Base-by-base conservation (phyloP, 2,888 invertebrate species). In the Lasioglossum marginatum region DNA sequence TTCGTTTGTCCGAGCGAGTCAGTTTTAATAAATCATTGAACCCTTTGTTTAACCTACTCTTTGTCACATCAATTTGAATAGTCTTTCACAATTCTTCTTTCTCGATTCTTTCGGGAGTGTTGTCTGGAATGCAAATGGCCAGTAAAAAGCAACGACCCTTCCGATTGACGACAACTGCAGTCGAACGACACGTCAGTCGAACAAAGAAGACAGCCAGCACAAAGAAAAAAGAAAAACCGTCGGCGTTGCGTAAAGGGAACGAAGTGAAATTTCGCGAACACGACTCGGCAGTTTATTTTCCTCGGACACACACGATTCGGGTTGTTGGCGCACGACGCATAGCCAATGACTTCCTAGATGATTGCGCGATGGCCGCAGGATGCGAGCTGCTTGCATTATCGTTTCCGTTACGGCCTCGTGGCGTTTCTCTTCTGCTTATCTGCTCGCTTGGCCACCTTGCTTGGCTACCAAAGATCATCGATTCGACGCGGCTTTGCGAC, bases 321-420 rank as follows among this genome's bases (percentile, higher is more conserved):
- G 66, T 34, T 66, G 79, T 83, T 90, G 73, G 82, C 88, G 82
- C 75, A 85, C 79, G 79, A 77, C 57, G 90, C 91, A 87, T 88
- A 87, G 84, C 78, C 91, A 88, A 92, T 90, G 87, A 93, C 89
- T 92, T 92, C 92, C 91, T 91, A 87, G 85, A 83, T 86, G 90
- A 91, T 93, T 92, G 92, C 92, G 90, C 88, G 86, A 90, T 37
- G 77, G 83, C 82, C 76, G 79, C 91, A 90, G 92, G 92, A 92
- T 89, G 89, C 78, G 89, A 87, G 86, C 72, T 70, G 88, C 88
- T 92, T 92, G 91, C 92, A 88, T 91, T 93, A 92, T 92, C 92
- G 87, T 89, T 92, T 93, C 91, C 91, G 91, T 85, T 91, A 89
- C 85, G 81, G 81, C 40, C 84, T 75, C 73, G 75, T 77, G 68